These are phyloP conservation scores for Taxidea taxus DNA, from an alignment of 2,113 vertebrate species.

Conservation along the genomic window DNA sequence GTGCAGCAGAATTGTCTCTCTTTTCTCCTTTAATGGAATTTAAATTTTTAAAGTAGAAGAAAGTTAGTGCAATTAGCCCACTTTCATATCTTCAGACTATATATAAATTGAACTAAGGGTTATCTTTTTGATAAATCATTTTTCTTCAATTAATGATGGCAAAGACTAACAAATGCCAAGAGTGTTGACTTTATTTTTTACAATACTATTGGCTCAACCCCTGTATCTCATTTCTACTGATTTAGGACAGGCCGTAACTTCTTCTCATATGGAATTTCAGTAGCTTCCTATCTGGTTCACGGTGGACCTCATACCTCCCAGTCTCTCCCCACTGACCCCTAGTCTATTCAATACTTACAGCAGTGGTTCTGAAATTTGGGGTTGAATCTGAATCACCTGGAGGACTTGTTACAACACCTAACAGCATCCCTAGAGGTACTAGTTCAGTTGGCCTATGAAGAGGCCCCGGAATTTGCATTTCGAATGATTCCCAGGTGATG, in stretches of 20 bases:
- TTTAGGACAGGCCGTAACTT: not conserved
- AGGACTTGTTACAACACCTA: not conserved
- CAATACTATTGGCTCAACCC: not conserved
- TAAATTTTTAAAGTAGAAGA: constrained; percentile 5
- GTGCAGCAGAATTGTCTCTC: not conserved
- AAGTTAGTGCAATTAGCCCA: not conserved
- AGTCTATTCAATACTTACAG: not conserved
- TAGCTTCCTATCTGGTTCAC: not conserved
- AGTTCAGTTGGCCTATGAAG: not conserved
- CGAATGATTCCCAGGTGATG: not conserved
- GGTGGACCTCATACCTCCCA: not conserved
- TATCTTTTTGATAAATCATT: constrained; percentile 13
- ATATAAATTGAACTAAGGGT: not conserved
- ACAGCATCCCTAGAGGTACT: not conserved
- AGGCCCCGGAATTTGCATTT: not conserved
- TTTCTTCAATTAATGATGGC: not conserved
- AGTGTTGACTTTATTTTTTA: not conserved
- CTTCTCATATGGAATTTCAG: not conserved
- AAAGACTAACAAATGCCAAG: not conserved
- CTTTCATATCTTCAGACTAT: constrained; percentile 2
- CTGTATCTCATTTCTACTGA: not conserved
- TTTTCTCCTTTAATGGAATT: constrained; percentile 35
- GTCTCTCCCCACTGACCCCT: not conserved
- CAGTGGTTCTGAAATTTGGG: not conserved
- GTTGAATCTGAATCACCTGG: not conserved